Conservation (phyloP, 2,888 invertebrate species). For the Mesoligia furuncula region DNA sequence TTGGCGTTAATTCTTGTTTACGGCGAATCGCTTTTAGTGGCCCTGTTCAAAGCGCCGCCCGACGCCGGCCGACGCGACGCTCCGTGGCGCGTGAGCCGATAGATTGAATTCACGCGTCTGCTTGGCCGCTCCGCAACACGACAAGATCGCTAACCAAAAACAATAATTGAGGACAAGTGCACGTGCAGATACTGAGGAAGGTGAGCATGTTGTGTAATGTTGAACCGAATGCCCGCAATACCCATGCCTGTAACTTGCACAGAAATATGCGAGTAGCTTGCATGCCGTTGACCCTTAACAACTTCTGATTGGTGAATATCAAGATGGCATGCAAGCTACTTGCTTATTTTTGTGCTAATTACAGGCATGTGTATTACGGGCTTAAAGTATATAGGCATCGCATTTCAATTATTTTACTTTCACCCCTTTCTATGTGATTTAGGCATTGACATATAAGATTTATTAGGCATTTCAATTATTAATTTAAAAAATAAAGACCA, state of each 20-base stretch:
- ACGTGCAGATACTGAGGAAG: not conserved
- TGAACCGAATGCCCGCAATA: not conserved
- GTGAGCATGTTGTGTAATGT: not conserved
- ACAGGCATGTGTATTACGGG: not conserved
- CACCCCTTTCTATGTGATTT: not conserved
- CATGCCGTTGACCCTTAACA: conserved; percentile 2
- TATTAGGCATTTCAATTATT: not conserved
- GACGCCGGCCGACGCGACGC: conserved; percentile 49
- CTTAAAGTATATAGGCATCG: not conserved
- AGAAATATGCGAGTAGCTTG: not conserved
- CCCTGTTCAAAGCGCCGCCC: conserved; percentile 76
- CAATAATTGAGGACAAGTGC: conserved; percentile 37
- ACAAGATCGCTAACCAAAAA: conserved; percentile 47
- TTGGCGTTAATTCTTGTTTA: conserved; percentile 89
- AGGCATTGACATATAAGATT: no score
- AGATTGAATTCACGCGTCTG: conserved; percentile 74
- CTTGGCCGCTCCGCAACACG: conserved; percentile 40
- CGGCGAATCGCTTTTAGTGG: conserved; percentile 88
- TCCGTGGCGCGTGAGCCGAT: conserved; percentile 72
- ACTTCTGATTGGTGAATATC: not conserved
- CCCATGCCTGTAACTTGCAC: not conserved
- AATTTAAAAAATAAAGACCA: not conserved
- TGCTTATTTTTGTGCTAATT: no score
- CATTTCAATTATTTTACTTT: not conserved
- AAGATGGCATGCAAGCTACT: no score